Evolutionary conservation across 2,113 vertebrate genomes (phyloP).

Genomic region (Plecotus auritus): DNA sequence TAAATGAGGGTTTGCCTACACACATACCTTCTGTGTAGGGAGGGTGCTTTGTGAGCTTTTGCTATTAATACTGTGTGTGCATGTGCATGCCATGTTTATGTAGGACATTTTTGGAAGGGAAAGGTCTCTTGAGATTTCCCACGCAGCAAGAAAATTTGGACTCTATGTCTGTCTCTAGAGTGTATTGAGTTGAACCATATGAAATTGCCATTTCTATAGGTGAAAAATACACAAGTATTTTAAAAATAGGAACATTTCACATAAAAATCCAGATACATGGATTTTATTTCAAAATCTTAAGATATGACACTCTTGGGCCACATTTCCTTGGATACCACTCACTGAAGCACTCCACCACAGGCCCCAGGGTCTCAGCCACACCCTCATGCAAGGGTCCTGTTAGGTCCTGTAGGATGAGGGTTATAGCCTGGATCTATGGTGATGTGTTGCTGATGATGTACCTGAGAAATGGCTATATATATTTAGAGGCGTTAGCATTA

Average conservation of each 20-base stretch:
- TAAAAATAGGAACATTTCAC: neutral
- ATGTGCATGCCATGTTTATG: neutral
- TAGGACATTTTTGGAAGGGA: neutral
- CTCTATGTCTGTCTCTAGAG: neutral
- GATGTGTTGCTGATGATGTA: neutral
- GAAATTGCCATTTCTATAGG: neutral
- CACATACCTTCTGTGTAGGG: rapidly evolving
- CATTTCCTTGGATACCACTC: rapidly evolving
- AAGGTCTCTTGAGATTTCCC: neutral
- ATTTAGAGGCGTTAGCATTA: neutral
- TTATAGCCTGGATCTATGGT: neutral
- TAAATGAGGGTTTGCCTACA: neutral
- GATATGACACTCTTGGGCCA: neutral
- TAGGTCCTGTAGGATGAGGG: neutral
- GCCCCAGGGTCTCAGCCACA: neutral
- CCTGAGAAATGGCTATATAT: neutral
- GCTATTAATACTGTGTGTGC: too few species aligned
- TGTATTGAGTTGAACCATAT: neutral
- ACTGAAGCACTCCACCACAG: rapidly evolving
- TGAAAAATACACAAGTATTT: neutral
- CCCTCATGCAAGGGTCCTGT: neutral
- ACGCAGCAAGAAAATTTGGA: neutral
- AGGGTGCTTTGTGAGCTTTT: too few species aligned
- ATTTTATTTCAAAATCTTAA: neutral
- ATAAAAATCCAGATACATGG: neutral